A percentile compares a stretch with the other conserved stretches of the same genome.
Evolutionary conservation across 53 echinoderm and acorn worm genomes (phyloP).

Genomic region (Astropecten irregularis): DNA sequence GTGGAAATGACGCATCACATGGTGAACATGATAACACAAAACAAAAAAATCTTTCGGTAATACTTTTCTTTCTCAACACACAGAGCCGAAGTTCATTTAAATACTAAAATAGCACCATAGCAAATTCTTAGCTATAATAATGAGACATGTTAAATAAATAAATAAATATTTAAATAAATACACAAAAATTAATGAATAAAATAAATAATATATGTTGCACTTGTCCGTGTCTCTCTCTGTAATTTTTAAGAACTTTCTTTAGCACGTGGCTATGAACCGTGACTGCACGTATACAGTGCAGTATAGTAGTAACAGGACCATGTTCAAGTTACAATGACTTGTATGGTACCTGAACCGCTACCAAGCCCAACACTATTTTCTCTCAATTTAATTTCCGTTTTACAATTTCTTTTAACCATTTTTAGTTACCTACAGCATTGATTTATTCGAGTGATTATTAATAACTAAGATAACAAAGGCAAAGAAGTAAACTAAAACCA

Average conservation of each 20-base stretch:
- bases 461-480: too few species aligned
- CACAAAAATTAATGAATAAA: conserved; percentile 20
- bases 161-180: conserved; percentile 34
- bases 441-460: too few species aligned
- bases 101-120: conserved; percentile 36
- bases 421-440: too few species aligned
- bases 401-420: too few species aligned
- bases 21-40: background rate
- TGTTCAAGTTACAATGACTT: conserved; percentile 7
- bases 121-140: conserved; percentile 2
- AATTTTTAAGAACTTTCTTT: background rate
- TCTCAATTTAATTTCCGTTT: too few species aligned
- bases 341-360: background rate
- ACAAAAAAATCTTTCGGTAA: too few species aligned
- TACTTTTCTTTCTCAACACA: background rate
- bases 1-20: conserved; percentile 2
- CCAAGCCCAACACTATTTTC: background rate
- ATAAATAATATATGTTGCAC: conserved; percentile 41
- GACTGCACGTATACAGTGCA: background rate
- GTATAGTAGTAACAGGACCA: background rate
- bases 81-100: background rate
- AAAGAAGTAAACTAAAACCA: too few species aligned
- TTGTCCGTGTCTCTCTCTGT: too few species aligned
- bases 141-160: background rate
- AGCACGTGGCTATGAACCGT: background rate